A percentile compares a stretch with the other conserved stretches of the same genome.
phyloP scores from a whole-genome alignment of 2,888 invertebrate genomes.

The Drosophila pseudotalamancana region DNA sequence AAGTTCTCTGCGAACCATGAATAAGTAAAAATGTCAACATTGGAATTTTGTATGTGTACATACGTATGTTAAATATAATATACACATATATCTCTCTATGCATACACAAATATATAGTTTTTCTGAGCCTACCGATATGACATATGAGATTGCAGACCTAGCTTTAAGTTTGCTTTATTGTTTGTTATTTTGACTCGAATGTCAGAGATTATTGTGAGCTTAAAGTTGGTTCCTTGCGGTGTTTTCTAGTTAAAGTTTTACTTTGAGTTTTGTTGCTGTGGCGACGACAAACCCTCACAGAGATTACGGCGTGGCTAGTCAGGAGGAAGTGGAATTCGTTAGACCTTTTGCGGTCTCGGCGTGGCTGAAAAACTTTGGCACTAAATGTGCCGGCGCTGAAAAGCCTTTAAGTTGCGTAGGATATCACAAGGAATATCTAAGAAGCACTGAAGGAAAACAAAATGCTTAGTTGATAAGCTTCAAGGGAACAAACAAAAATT shows the following conservation, averaged over 20 bases:
- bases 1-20: too few relatives aligned
- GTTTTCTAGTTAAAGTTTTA: conserved; percentile 36
- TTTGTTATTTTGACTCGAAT: conserved; percentile 18
- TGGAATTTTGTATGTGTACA: too few relatives aligned
- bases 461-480: conserved; percentile 48
- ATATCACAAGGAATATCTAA: conserved; percentile 50
- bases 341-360: conserved; percentile 57
- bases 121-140: neutral
- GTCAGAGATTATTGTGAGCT: conserved; percentile 57
- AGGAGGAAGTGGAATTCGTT: conserved; percentile 7
- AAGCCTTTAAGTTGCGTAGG: conserved; percentile 67
- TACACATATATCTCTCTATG: too few relatives aligned
- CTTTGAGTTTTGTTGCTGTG: conserved; percentile 41
- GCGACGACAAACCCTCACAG: conserved; percentile 47
- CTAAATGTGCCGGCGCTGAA: conserved; percentile 36
- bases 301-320: conserved; percentile 52
- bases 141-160: neutral
- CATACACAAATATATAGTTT: too few relatives aligned
- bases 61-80: too few relatives aligned
- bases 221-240: conserved; percentile 48
- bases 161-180: conserved; percentile 29
- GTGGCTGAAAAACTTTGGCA: conserved; percentile 51
- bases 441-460: conserved; percentile 27
- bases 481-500: conserved; percentile 15
- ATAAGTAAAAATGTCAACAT: too few relatives aligned